Conservation (phyloP, 1,140 invertebrate genomes). For the Polypedilum vanderplanki region DNA sequence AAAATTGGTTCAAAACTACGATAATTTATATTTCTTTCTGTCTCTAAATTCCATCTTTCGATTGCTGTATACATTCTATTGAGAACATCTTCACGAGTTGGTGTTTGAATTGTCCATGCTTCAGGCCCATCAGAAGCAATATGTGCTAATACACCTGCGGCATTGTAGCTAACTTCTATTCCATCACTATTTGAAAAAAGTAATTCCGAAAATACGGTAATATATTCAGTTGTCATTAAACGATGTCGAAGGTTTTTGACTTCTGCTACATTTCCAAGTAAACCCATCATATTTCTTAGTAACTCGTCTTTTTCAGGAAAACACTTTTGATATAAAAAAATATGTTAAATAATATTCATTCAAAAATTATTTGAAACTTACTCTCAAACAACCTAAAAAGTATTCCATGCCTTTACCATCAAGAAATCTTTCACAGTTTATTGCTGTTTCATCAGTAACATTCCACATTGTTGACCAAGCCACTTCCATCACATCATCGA, state of each 20-base stretch:
- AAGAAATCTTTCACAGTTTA: slow-evolving; percentile 86
- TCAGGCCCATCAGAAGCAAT: slow-evolving; percentile 85
- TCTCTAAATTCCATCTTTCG: slow-evolving; percentile 75
- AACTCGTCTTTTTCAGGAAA: slow-evolving; percentile 84
- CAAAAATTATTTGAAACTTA: slow-evolving; percentile 40
- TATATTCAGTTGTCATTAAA: slow-evolving; percentile 78
- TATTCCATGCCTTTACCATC: slow-evolving; percentile 77
- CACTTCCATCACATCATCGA: slow-evolving; percentile 94
- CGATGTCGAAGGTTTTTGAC: slow-evolving; percentile 73
- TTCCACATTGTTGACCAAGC: slow-evolving; percentile 99
- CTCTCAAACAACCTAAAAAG: slow-evolving; percentile 76
- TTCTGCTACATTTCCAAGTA: slow-evolving; percentile 94
- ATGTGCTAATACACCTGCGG: slow-evolving; percentile 90
- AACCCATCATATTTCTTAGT: slow-evolving; percentile 92
- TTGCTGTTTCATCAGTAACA: slow-evolving; percentile 92
- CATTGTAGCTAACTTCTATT: slow-evolving; percentile 96
- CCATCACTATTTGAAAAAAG: slow-evolving; percentile 81
- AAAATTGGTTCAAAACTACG: slow-evolving; percentile 89
- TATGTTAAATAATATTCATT: slow-evolving; percentile 28
- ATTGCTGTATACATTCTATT: slow-evolving; percentile 72
- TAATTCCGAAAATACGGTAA: slow-evolving; percentile 78
- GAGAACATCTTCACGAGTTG: slow-evolving; percentile 66
- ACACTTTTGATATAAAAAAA: slow-evolving; percentile 56
- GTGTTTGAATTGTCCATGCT: slow-evolving; percentile 69
- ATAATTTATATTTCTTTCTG: slow-evolving; percentile 93